Conservation (phyloP, 92 coral and sea anemone species). For the Epizoanthus rinbou region DNA sequence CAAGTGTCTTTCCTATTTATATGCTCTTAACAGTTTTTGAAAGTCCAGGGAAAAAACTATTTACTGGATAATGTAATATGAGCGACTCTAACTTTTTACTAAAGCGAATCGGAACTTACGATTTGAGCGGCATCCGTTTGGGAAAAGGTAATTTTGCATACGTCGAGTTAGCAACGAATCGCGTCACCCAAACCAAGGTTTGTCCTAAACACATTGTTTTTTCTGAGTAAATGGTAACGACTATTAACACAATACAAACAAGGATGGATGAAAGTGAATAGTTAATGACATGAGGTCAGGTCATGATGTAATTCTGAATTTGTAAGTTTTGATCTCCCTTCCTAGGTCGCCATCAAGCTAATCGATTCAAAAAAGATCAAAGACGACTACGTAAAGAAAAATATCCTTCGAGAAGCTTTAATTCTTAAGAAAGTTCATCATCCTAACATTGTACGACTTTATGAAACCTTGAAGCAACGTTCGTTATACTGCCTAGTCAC, state of each 20-base stretch:
- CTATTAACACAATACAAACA: slow-evolving; percentile 35
- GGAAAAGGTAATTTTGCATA: slow-evolving; percentile 96
- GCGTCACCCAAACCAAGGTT: slow-evolving; percentile 88
- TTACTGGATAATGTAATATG: slow-evolving; percentile 54
- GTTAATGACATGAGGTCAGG: slow-evolving; percentile 35
- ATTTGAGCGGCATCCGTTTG: slow-evolving; percentile 78
- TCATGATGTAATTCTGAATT: slow-evolving; percentile 4
- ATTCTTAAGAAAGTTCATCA: slow-evolving; percentile 82
- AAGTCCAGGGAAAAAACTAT: slow-evolving; percentile 35
- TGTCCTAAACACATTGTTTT: slow-evolving; percentile 45
- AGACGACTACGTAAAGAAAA: slow-evolving; percentile 75
- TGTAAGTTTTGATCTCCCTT: slow-evolving; percentile 21
- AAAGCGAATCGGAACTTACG: slow-evolving; percentile 92
- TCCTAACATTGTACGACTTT: slow-evolving; percentile 85
- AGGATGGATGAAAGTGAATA: slow-evolving; percentile 30
- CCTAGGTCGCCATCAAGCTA: slow-evolving; percentile 94
- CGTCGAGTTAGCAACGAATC: slow-evolving; percentile 92
- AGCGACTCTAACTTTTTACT: slow-evolving; percentile 66
- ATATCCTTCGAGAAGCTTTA: slow-evolving; percentile 84
- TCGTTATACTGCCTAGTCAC: slow-evolving; percentile 80
- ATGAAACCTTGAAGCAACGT: slow-evolving; percentile 85
- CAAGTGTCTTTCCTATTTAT: slow-evolving; percentile 70
- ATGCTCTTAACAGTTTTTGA: slow-evolving; percentile 46
- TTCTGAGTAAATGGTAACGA: slow-evolving; percentile 21
- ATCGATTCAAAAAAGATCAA: slow-evolving; percentile 85